phyloP scores from a whole-genome alignment of 1,140 invertebrate genomes.

The Oryzaephilus surinamensis region DNA sequence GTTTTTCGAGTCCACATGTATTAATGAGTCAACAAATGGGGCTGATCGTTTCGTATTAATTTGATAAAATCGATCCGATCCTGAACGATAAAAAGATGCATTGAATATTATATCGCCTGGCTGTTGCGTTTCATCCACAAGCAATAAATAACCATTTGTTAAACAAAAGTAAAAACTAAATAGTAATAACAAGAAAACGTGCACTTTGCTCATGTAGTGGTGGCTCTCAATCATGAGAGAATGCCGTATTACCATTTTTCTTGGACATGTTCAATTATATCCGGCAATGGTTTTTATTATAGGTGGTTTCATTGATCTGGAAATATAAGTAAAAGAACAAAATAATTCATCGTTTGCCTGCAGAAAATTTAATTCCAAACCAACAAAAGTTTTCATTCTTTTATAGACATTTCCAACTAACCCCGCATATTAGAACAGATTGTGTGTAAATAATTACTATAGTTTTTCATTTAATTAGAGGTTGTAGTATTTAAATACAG shows the following conservation, averaged over 20 bases:
- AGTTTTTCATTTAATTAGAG: slow-evolving; percentile 4
- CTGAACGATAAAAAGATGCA: slow-evolving; percentile 65
- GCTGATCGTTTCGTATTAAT: slow-evolving; percentile 68
- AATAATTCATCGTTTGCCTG: neutral
- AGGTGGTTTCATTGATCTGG: neutral
- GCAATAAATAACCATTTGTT: slow-evolving; percentile 47
- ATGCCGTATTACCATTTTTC: slow-evolving; percentile 20
- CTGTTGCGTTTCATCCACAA: slow-evolving; percentile 55
- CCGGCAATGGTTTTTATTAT: neutral
- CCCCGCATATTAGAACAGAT: neutral
- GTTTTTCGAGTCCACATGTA: slow-evolving; percentile 60
- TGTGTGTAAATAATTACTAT: neutral
- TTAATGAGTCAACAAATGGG: slow-evolving; percentile 65
- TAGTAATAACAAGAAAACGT: slow-evolving; percentile 12
- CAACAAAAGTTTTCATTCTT: neutral
- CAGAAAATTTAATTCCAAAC: neutral
- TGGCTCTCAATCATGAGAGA: slow-evolving; percentile 21
- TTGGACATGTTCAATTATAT: slow-evolving; percentile 13
- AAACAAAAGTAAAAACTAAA: slow-evolving; percentile 18
- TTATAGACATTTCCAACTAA: neutral
- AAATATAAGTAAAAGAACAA: neutral
- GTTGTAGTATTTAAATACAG: slow-evolving; percentile 2
- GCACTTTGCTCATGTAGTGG: neutral
- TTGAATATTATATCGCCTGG: slow-evolving; percentile 65
- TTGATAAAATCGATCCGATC: slow-evolving; percentile 59